Conservation (phyloP, 2,797 vertebrate genomes). For the Propithecus perrieri region DNA sequence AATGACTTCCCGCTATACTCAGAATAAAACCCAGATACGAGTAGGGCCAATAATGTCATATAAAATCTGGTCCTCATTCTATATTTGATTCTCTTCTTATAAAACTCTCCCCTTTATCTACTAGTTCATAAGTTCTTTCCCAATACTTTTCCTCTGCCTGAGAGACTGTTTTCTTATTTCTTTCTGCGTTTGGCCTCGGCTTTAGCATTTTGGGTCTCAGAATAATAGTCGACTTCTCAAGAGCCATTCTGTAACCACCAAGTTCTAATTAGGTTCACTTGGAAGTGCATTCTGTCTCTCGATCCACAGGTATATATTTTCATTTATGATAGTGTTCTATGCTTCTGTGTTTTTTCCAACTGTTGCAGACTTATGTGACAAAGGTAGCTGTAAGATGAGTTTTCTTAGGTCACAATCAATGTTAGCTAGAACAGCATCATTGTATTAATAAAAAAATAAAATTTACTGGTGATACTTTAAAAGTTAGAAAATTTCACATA, state of each 20-base stretch:
- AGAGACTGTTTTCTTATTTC: neutral
- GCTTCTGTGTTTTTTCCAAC: neutral
- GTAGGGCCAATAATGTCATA: neutral
- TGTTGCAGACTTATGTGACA: neutral
- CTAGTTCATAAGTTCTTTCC: neutral
- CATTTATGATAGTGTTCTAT: neutral
- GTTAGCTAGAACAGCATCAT: neutral
- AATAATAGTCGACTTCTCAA: neutral
- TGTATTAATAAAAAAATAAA: neutral
- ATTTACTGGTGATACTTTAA: neutral
- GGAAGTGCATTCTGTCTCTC: neutral
- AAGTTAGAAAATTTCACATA: neutral
- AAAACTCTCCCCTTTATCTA: neutral
- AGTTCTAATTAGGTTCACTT: neutral
- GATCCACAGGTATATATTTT: neutral
- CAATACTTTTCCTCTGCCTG: neutral
- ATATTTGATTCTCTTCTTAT: neutral
- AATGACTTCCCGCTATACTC: neutral
- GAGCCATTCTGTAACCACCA: neutral
- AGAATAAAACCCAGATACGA: neutral
- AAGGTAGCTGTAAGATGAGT: neutral
- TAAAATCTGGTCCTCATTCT: neutral
- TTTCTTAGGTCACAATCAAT: neutral
- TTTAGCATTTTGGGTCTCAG: neutral
- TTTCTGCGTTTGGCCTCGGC: neutral